These are phyloP conservation scores for Hirundichthys speculiger DNA, from an alignment of 2,113 vertebrate genomes.

Conservation along the genomic window DNA sequence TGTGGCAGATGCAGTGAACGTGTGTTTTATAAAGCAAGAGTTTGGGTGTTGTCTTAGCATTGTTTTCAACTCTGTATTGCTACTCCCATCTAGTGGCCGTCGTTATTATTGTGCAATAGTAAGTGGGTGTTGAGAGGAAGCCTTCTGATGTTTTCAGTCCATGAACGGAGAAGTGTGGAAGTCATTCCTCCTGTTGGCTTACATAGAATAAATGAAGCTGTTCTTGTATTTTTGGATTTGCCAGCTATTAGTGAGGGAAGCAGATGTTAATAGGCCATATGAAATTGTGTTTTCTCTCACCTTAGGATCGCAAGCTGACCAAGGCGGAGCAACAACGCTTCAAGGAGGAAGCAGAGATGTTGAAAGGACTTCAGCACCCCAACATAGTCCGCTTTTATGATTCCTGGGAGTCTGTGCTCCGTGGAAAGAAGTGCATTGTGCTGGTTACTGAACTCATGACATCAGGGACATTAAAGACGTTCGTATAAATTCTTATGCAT, in stretches of 20 bases:
- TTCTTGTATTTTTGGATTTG: background rate
- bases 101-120: constrained; percentile 1
- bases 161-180: background rate
- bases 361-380: constrained; percentile 93
- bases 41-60: constrained; percentile 73
- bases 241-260: background rate
- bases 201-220: no score
- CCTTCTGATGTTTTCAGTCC: background rate
- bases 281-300: constrained; percentile 9
- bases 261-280: background rate
- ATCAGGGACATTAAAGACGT: constrained; percentile 96
- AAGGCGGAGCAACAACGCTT: constrained; percentile 93
- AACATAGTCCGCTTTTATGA: constrained; percentile 97
- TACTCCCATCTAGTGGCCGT: constrained; percentile 77
- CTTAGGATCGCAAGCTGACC: constrained; percentile 92
- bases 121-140: background rate
- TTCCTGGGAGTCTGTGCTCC: constrained; percentile 91
- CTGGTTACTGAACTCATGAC: constrained; percentile 96
- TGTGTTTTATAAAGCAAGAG: constrained; percentile 54
- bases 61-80: constrained; percentile 26
- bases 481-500: constrained; percentile 30
- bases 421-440: constrained; percentile 94
- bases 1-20: constrained; percentile 67
- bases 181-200: background rate
- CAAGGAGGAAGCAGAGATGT: constrained; percentile 95